phyloP scores from a whole-genome alignment of 2,797 vertebrate genomes.

The Typhlichthys subterraneus region DNA sequence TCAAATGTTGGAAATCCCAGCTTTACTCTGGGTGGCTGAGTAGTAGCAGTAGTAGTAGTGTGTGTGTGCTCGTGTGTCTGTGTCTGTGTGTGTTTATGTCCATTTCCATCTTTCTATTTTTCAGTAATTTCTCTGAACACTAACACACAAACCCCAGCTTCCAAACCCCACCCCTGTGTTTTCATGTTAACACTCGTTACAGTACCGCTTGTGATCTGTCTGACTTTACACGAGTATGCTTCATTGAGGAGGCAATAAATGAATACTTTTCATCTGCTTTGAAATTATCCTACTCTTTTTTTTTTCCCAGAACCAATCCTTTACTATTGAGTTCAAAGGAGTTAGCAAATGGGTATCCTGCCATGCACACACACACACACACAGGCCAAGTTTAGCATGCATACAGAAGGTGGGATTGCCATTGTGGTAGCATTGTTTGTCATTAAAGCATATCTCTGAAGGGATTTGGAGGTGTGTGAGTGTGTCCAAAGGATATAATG shows the following conservation, averaged over 20 bases:
- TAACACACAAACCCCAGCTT: constrained; percentile 34
- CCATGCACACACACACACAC: constrained; percentile 27
- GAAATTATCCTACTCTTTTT: constrained; percentile 56
- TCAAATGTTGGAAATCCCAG: constrained; percentile 15
- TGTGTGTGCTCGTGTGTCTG: constrained; percentile 3
- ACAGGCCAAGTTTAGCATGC: constrained; percentile 57
- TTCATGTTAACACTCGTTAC: constrained; percentile 34
- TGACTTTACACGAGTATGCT: constrained; percentile 33
- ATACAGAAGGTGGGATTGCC: constrained; percentile 55
- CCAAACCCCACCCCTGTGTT: constrained; percentile 44
- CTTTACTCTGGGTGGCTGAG: not conserved
- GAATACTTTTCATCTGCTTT: constrained; percentile 55
- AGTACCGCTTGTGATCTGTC: constrained; percentile 18
- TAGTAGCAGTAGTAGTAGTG: not conserved
- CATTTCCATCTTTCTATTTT: constrained; percentile 8
- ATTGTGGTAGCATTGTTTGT: constrained; percentile 62
- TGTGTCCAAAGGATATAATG: constrained; percentile 48
- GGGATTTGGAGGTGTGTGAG: constrained; percentile 47
- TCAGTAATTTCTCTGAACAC: not conserved
- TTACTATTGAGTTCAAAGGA: constrained; percentile 71
- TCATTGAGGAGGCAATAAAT: constrained; percentile 48
- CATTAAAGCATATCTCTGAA: constrained; percentile 63
- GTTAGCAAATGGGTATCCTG: constrained; percentile 64
- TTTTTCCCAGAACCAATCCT: constrained; percentile 45
- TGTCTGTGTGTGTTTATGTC: not conserved